Conservation (phyloP, 2,113 vertebrate genomes). For the Cathartes aura region DNA sequence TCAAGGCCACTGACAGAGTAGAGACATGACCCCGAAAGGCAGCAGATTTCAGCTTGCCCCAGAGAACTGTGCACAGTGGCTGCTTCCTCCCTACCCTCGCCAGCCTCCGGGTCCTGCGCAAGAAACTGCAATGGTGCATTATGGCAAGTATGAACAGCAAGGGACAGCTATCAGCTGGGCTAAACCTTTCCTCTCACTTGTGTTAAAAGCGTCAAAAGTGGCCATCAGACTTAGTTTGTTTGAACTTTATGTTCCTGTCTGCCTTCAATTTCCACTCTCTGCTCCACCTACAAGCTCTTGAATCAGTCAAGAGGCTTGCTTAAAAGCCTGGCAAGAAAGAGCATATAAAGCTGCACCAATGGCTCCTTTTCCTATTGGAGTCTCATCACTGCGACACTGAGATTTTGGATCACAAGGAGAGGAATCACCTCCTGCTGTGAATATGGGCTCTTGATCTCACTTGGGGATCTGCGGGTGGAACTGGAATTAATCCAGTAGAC, state of each 20-base stretch:
- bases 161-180: neutral
- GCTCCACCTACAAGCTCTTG: neutral
- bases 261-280: neutral
- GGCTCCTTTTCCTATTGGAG: neutral
- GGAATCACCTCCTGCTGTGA: neutral
- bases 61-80: accelerated
- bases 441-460: neutral
- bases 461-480: neutral
- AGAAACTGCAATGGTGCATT: neutral
- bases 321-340: conserved; percentile 1
- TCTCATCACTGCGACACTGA: neutral
- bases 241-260: neutral
- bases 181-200: neutral
- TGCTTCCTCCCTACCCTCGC: neutral
- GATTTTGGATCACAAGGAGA: neutral
- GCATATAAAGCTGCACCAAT: neutral
- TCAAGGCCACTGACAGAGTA: neutral
- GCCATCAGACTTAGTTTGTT: neutral
- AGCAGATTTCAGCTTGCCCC: neutral
- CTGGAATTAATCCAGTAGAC: neutral
- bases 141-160: neutral
- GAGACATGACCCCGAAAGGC: neutral
- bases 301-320: neutral
- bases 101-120: neutral
- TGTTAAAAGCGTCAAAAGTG: neutral